Percentiles rank a stretch among this genome's conserved stretches.
Conservation (phyloP, 30 jellyfish, hydroid and myxozoan genomes). For the Cassiopea andromeda region DNA sequence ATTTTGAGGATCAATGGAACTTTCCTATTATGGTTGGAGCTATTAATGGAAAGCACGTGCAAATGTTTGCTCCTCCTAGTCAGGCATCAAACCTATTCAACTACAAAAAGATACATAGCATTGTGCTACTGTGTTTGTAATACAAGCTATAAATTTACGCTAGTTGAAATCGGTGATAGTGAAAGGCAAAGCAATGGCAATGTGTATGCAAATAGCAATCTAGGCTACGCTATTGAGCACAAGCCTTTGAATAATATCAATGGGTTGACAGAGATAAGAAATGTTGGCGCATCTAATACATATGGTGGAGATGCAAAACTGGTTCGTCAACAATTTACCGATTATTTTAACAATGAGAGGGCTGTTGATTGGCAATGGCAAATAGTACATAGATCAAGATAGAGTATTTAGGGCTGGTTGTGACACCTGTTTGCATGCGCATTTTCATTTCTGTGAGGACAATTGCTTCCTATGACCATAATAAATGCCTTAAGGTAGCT, state of each 20-base stretch:
- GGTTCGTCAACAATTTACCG: too few species aligned
- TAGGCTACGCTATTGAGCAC: slow-evolving; percentile 4
- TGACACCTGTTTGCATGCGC: not conserved
- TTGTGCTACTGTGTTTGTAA: not conserved
- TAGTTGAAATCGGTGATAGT: slow-evolving; percentile 25
- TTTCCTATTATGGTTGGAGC: slow-evolving; percentile 57
- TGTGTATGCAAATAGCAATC: not conserved
- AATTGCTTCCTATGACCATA: not conserved
- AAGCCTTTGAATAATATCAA: not conserved
- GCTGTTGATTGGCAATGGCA: not conserved
- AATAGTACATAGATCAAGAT: not conserved
- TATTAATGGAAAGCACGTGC: slow-evolving; percentile 41
- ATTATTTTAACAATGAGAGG: too few species aligned
- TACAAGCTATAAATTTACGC: not conserved
- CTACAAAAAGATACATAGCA: slow-evolving; percentile 30
- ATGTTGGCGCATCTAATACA: too few species aligned
- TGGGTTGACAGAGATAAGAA: too few species aligned
- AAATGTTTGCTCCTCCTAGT: slow-evolving; percentile 22
- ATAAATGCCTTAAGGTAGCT: not conserved
- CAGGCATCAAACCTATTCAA: slow-evolving; percentile 15
- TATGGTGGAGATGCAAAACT: too few species aligned
- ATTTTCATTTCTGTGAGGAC: not conserved
- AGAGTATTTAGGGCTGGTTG: not conserved
- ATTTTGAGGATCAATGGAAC: slow-evolving; percentile 39
- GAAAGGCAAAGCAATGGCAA: not conserved